Percentiles rank a stretch among this genome's conserved stretches.
Conservation (phyloP, 2,797 vertebrate species). For the Oryzias dopingdopingensis region DNA sequence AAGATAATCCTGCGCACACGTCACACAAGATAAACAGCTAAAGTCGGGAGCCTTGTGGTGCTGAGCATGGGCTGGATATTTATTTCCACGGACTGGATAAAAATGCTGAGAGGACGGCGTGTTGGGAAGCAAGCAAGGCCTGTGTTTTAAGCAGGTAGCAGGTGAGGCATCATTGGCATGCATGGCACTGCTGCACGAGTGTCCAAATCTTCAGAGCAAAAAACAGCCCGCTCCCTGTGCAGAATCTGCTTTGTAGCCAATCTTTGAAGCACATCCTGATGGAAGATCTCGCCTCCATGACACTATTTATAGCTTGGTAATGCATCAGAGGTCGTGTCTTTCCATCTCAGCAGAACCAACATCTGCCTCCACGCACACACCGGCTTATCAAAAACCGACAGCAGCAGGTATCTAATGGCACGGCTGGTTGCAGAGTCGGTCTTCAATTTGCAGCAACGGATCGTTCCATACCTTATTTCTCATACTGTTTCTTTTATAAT, state of each 20-base stretch:
- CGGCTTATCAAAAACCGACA: constrained; percentile 46
- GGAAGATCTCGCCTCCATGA: constrained; percentile 65
- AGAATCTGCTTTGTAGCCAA: constrained; percentile 62
- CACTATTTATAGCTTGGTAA: constrained; percentile 76
- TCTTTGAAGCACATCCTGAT: constrained; percentile 69
- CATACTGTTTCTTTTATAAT: background rate
- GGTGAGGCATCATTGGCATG: constrained; percentile 3
- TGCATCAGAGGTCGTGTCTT: constrained; percentile 73
- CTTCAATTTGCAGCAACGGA: constrained; percentile 1
- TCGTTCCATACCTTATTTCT: too few species aligned
- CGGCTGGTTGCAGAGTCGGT: constrained; percentile 8
- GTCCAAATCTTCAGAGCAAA: constrained; percentile 40
- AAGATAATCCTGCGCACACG: constrained; percentile 37
- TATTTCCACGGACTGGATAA: constrained; percentile 8
- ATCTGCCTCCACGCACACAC: constrained; percentile 60
- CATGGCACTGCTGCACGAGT: constrained; percentile 16
- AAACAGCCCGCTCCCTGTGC: constrained; percentile 48
- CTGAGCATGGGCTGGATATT: background rate
- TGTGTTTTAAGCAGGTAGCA: constrained; percentile 5
- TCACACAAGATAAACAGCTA: constrained; percentile 35
- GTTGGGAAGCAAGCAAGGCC: constrained; percentile 3
- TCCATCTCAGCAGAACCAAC: constrained; percentile 67
- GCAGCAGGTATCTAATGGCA: constrained; percentile 16
- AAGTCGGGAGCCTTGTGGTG: constrained; percentile 23
- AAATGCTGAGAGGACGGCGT: background rate